Conservation (phyloP, 2,797 vertebrate species). For the Typhlichthys eigenmanni region DNA sequence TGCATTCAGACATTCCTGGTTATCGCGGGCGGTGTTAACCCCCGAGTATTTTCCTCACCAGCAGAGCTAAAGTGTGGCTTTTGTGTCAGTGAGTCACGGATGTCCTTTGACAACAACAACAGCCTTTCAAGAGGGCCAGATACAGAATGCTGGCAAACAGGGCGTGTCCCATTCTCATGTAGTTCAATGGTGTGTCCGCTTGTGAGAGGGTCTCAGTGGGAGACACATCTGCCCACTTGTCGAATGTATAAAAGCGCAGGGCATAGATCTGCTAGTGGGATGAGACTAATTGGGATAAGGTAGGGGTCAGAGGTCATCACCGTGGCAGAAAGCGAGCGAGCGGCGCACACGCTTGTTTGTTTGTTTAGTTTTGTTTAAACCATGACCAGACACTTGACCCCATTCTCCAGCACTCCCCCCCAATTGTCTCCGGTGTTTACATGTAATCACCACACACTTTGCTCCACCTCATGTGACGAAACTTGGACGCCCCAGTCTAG, state of each 20-base stretch:
- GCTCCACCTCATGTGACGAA: conserved; percentile 15
- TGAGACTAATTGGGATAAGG: conserved; percentile 31
- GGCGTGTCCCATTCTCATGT: too few relatives aligned
- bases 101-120: neutral
- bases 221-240: neutral
- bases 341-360: neutral
- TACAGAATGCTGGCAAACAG: too few relatives aligned
- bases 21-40: neutral
- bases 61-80: neutral
- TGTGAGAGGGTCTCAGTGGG: too few relatives aligned
- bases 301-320: conserved; percentile 20
- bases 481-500: conserved; percentile 2
- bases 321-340: conserved; percentile 9
- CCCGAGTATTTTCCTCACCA: neutral
- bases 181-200: too few relatives aligned
- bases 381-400: conserved; percentile 45
- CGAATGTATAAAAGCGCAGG: neutral
- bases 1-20: neutral
- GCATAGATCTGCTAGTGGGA: conserved; percentile 3
- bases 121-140: too few relatives aligned
- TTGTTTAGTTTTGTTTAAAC: neutral
- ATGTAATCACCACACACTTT: conserved; percentile 39
- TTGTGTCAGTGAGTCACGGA: neutral
- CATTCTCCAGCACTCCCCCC: conserved; percentile 34
- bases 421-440: conserved; percentile 49